Percentiles rank a stretch among this genome's conserved stretches.
phyloP scores from a whole-genome alignment of 2,113 vertebrate genomes.

The Aleadryas rufinucha region DNA sequence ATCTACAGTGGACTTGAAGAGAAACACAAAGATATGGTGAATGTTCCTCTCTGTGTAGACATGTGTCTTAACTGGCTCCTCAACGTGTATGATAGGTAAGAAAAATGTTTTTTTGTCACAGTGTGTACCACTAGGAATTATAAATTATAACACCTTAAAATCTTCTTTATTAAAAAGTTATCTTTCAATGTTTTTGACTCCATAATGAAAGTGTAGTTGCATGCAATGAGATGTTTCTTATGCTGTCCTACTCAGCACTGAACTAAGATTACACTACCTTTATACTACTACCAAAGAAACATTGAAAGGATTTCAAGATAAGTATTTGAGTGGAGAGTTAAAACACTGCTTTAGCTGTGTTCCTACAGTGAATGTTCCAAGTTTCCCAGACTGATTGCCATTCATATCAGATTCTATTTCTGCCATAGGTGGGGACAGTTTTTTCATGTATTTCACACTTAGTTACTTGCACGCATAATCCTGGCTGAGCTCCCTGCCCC shows the following conservation, averaged over 20 bases:
- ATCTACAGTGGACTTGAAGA: slow-evolving; percentile 93
- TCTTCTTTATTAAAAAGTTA: background rate
- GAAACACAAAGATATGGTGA: slow-evolving; percentile 92
- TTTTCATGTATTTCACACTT: background rate
- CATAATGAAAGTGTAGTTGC: background rate
- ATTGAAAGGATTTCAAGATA: background rate
- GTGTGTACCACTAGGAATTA: background rate
- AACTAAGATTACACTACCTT: background rate
- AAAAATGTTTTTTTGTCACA: background rate
- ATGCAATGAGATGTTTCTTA: background rate
- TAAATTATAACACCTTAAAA: background rate
- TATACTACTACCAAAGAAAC: background rate
- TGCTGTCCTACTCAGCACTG: background rate
- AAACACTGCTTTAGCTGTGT: background rate
- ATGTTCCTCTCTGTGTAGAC: slow-evolving; percentile 93
- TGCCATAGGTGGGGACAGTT: background rate
- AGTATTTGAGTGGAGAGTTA: background rate
- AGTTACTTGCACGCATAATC: background rate
- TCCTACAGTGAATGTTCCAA: background rate
- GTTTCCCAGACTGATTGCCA: background rate
- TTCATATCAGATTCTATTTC: background rate
- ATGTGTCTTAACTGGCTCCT: slow-evolving; percentile 99
- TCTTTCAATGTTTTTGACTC: background rate
- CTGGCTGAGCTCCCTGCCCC: background rate
- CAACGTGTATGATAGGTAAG: slow-evolving; percentile 97